These are phyloP conservation scores for Crocuta crocuta DNA, from an alignment of 2,113 vertebrate genomes.

Conservation along the genomic window DNA sequence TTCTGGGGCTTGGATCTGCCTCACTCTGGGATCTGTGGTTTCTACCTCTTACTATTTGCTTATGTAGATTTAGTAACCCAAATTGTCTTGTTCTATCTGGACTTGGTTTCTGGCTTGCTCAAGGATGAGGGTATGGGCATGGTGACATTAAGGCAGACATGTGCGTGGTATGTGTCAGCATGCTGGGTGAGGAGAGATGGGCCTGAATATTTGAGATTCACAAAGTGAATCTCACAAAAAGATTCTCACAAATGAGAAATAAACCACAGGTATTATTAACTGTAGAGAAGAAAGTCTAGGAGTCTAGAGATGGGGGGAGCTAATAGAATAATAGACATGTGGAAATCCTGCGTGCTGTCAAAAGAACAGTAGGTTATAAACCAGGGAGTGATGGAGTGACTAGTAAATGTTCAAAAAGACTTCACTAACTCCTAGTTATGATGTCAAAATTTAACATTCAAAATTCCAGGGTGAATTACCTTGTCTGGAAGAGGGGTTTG, in stretches of 20 bases:
- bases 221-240: too few relatives aligned
- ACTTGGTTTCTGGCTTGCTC: background rate
- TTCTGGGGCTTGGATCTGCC: background rate
- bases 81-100: background rate
- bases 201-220: background rate
- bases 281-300: background rate
- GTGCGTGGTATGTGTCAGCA: background rate
- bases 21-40: background rate
- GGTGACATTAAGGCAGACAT: background rate
- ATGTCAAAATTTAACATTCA: background rate
- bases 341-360: background rate
- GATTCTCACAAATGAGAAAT: too few relatives aligned
- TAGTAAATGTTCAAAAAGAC: background rate
- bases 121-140: background rate
- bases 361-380: background rate
- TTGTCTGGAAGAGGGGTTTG: background rate
- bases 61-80: background rate
- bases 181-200: background rate
- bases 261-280: background rate
- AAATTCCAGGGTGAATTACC: background rate
- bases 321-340: background rate
- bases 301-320: background rate
- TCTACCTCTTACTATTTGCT: background rate
- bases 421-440: background rate
- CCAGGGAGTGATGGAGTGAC: background rate